Conservation (phyloP, 2,797 vertebrate genomes). For the Hybognathus amarus region DNA sequence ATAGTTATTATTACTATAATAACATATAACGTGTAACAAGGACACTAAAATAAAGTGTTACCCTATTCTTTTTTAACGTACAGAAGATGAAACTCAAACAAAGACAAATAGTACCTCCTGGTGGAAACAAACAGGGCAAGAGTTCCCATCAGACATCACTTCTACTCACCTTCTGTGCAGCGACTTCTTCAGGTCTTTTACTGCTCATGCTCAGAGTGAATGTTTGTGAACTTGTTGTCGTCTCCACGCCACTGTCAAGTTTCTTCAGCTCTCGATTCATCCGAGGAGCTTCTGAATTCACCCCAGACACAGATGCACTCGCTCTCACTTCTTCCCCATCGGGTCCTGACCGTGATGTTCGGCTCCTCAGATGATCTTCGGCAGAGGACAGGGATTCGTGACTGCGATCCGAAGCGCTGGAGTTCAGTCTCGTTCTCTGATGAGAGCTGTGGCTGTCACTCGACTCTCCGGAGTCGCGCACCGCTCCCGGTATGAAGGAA, state of each 20-base stretch:
- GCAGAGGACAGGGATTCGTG: constrained; percentile 63
- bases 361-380: constrained; percentile 58
- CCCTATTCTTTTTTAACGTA: not conserved
- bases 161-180: constrained; percentile 33
- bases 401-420: constrained; percentile 71
- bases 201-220: not conserved
- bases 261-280: not conserved
- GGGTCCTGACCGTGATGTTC: constrained; percentile 63
- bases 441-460: constrained; percentile 69
- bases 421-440: constrained; percentile 67
- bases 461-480: constrained; percentile 72
- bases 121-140: constrained; percentile 60
- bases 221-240: not conserved
- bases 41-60: not conserved
- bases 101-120: constrained; percentile 66
- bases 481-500: constrained; percentile 69
- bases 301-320: not conserved
- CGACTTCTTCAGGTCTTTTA: not conserved
- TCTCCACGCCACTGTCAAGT: constrained; percentile 1
- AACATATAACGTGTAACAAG: not conserved
- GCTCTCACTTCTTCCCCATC: constrained; percentile 61
- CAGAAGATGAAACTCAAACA: constrained; percentile 1
- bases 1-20: not conserved
- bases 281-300: constrained; percentile 1
- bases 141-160: not conserved